These are phyloP conservation scores for Sinodicranocentrus sp. DNA, from an alignment of 2,888 invertebrate species.

Conservation along the genomic window DNA sequence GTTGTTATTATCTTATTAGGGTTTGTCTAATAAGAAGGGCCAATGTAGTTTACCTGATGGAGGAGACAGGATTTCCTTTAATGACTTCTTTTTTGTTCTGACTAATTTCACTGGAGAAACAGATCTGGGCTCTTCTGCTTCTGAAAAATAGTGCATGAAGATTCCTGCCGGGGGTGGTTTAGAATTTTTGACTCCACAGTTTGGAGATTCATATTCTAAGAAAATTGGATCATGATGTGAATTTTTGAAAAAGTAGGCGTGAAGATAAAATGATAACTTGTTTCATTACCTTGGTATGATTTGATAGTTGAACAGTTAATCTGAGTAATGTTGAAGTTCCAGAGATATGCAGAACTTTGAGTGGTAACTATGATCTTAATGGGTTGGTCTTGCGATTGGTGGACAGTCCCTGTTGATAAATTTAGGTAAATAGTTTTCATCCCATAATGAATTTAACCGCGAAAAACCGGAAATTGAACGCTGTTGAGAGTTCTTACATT, in stretches of 20 bases:
- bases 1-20: no score
- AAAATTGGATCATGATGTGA: background rate
- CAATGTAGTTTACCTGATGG: slow-evolving; percentile 3
- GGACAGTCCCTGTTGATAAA: slow-evolving; percentile 68
- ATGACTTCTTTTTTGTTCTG: slow-evolving; percentile 37
- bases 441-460: no score
- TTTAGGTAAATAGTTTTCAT: background rate
- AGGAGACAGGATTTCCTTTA: slow-evolving; percentile 32
- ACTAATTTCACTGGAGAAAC: slow-evolving; percentile 44
- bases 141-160: background rate
- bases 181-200: slow-evolving; percentile 67
- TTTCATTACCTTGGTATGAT: slow-evolving; percentile 47
- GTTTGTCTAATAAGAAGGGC: background rate
- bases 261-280: background rate
- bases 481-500: slow-evolving; percentile 69
- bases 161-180: slow-evolving; percentile 39
- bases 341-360: slow-evolving; percentile 72
- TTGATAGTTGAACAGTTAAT: slow-evolving; percentile 67
- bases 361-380: slow-evolving; percentile 69
- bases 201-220: slow-evolving; percentile 45
- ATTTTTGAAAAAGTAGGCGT: slow-evolving; percentile 8
- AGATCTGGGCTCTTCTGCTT: slow-evolving; percentile 27
- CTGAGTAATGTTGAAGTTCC: slow-evolving; percentile 72
- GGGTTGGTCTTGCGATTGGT: slow-evolving; percentile 36
- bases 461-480: no score